phyloP scores from a whole-genome alignment of 2,113 vertebrate species.

The Sclerurus mexicanus region DNA sequence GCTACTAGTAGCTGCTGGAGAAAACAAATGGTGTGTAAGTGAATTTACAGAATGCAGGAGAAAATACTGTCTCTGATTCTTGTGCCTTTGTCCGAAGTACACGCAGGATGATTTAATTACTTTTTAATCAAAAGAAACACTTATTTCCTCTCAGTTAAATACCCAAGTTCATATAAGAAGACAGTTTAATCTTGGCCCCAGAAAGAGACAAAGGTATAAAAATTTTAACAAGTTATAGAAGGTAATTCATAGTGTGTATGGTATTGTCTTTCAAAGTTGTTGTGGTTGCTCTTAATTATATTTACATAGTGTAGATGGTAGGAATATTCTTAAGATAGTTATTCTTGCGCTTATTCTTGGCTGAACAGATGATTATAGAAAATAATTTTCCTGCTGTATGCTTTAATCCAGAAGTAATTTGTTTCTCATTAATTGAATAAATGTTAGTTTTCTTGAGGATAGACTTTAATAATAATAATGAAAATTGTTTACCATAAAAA shows the following conservation, averaged over 20 bases:
- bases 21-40: neutral
- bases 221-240: neutral
- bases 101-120: neutral
- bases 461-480: neutral
- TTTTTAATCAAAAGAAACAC: neutral
- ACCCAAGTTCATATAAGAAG: neutral
- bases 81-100: neutral
- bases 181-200: neutral
- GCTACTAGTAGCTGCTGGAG: neutral
- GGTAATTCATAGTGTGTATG: neutral
- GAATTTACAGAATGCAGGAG: neutral
- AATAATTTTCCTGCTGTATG: neutral
- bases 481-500: neutral
- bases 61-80: neutral
- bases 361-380: neutral
- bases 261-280: neutral
- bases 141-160: neutral
- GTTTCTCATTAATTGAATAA: neutral
- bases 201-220: neutral
- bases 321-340: neutral
- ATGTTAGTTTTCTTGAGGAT: neutral
- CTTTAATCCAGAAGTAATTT: slow-evolving; percentile 9
- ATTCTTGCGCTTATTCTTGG: neutral
- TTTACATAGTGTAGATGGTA: neutral
- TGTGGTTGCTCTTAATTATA: neutral